phyloP scores from a whole-genome alignment of 2,113 vertebrate genomes.

The Pelusios castaneus region DNA sequence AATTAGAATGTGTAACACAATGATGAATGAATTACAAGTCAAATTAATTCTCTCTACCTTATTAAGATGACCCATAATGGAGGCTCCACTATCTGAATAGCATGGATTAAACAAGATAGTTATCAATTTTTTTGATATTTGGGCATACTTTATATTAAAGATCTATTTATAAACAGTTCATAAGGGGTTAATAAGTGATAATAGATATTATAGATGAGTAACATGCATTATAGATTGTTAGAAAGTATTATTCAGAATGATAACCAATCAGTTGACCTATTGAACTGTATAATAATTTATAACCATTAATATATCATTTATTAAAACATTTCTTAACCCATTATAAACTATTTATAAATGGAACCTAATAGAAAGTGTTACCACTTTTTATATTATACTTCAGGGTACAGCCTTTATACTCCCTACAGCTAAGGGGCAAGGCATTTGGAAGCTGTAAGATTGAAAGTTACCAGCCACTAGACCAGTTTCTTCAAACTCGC shows the following conservation, averaged over 20 bases:
- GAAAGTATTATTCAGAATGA: not conserved
- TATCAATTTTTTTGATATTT: not conserved
- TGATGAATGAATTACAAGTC: not conserved
- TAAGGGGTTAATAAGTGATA: not conserved
- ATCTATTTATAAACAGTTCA: not conserved
- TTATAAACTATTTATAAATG: not conserved
- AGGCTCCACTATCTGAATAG: not conserved
- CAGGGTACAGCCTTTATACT: not conserved
- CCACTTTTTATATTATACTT: not conserved
- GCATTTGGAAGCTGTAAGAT: not conserved
- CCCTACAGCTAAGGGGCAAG: not conserved
- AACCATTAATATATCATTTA: not conserved
- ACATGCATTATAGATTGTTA: not conserved
- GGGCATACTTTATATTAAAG: not conserved
- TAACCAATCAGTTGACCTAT: not conserved
- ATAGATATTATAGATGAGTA: not conserved
- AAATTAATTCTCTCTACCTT: not conserved
- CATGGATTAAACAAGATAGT: not conserved
- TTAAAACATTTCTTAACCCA: not conserved
- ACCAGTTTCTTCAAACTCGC: not conserved
- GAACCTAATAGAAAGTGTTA: not conserved
- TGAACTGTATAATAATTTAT: not conserved
- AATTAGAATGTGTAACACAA: rapidly evolving
- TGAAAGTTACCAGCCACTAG: not conserved
- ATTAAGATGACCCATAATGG: not conserved